Evolutionary conservation across 2,888 invertebrate genomes (phyloP).

Genomic region (Coleophora flavipennella): DNA sequence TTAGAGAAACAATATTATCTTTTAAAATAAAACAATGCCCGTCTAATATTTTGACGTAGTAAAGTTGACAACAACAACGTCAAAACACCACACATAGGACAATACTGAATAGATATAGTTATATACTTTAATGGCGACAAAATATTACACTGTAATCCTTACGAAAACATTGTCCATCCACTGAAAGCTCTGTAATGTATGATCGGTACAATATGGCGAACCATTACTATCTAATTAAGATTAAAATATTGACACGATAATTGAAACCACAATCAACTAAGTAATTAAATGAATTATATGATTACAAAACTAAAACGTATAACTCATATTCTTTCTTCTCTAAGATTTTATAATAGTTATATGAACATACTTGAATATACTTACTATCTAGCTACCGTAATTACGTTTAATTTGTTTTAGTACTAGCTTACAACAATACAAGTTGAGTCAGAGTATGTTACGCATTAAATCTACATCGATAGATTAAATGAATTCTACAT

Average conservation of each 20-base stretch:
- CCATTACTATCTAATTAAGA: constrained; percentile 47
- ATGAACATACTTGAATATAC: constrained; percentile 43
- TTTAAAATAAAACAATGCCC: too few species aligned
- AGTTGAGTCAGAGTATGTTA: constrained; percentile 21
- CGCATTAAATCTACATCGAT: neutral
- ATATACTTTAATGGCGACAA: constrained; percentile 62
- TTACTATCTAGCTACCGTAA: constrained; percentile 32
- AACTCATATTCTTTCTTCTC: constrained; percentile 27
- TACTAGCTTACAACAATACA: constrained; percentile 38
- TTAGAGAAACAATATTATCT: too few species aligned
- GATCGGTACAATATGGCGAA: constrained; percentile 49
- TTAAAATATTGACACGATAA: constrained; percentile 58
- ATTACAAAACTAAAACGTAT: constrained; percentile 33
- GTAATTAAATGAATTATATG: constrained; percentile 27
- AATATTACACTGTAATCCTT: constrained; percentile 60
- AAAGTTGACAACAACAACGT: too few species aligned
- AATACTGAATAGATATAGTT: constrained; percentile 22
- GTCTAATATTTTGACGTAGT: too few species aligned
- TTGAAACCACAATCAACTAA: constrained; percentile 45
- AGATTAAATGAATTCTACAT: constrained; percentile 1
- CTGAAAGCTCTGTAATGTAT: constrained; percentile 51
- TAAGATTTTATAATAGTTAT: constrained; percentile 36
- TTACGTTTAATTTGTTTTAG: constrained; percentile 48
- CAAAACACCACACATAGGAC: too few species aligned
- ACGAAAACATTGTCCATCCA: constrained; percentile 45